These are phyloP conservation scores for Candoia aspera DNA, from an alignment of 2,113 vertebrate genomes.

Conservation along the genomic window DNA sequence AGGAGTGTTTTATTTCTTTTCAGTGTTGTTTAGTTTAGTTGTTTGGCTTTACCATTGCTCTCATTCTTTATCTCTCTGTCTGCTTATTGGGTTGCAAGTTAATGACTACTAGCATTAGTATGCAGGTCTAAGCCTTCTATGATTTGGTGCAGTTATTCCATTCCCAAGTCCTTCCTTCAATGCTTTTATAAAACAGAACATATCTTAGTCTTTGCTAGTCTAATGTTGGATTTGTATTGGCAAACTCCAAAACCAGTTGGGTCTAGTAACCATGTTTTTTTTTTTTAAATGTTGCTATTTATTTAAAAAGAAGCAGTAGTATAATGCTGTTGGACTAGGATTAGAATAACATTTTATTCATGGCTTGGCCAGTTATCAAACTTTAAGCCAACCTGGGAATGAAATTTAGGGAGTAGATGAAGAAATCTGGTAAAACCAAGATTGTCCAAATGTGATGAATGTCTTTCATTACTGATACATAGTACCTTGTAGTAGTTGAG, in stretches of 20 bases:
- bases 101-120: not conserved
- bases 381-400: not conserved
- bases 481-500: not conserved
- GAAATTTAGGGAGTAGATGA: not conserved
- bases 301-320: not conserved
- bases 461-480: not conserved
- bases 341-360: not conserved
- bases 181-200: not conserved
- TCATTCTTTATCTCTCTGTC: not conserved
- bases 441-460: not conserved
- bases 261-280: not conserved
- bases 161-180: not conserved
- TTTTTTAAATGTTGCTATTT: not conserved
- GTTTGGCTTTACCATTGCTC: not conserved
- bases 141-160: not conserved
- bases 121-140: not conserved
- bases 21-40: not conserved
- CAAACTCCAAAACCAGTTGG: not conserved
- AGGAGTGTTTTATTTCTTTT: not conserved
- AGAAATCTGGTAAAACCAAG: not conserved
- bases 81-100: not conserved
- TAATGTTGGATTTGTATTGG: not conserved
- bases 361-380: not conserved
- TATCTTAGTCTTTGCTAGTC: not conserved
- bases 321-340: not conserved